Base-by-base conservation (phyloP, 2,888 invertebrate genomes). In the Sinohyriopsis cumingii region DNA sequence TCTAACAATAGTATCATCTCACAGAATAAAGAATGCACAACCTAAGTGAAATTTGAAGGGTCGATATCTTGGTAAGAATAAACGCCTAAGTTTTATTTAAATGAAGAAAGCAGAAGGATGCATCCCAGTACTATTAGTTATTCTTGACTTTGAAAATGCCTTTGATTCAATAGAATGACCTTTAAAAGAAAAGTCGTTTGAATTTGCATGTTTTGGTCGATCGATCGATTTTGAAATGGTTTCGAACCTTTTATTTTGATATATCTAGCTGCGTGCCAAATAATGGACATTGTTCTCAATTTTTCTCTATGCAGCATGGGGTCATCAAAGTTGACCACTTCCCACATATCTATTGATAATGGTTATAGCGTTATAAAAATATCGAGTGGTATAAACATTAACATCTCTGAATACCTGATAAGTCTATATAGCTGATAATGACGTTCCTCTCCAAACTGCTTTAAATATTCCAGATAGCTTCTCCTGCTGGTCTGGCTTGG, bases 321-420 rank as follows among this genome's bases (percentile, higher is more conserved):
- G 68, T 1, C 59, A 68, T 24, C 9, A 9, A 9, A 9, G 9
- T 33, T 1, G 2, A 9, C 64, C 68, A 18, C 54, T 68, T 22
- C 64, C 68, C 9, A 64, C 68, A 22, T 68, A 64, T 22, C 53
- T 68, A 24, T 64, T 68, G 28, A 59, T 64, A n/a, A 59, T 68
- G 18, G 63, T 28, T 59, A 5, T 63, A 68, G 9, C 7, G 64
- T 56, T 68, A n/a, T 25, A 56, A 56, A 5, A 33, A 28, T 6
- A 28, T 28, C 5, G 1, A 33, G 2, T 33, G 33, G 33, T 33
- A 9, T 33, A 9, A 33, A 33, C 9, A 33, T 33, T 33, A 33
- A 33, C 33, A 33, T 9, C 9, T 33, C 33, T 33, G 55, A 33
- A 9, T 9, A 33, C 9, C 33, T 33, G 33, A 33, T 33, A 33